phyloP scores from a whole-genome alignment of 2,888 invertebrate genomes.

The Leucophenga maculata region DNA sequence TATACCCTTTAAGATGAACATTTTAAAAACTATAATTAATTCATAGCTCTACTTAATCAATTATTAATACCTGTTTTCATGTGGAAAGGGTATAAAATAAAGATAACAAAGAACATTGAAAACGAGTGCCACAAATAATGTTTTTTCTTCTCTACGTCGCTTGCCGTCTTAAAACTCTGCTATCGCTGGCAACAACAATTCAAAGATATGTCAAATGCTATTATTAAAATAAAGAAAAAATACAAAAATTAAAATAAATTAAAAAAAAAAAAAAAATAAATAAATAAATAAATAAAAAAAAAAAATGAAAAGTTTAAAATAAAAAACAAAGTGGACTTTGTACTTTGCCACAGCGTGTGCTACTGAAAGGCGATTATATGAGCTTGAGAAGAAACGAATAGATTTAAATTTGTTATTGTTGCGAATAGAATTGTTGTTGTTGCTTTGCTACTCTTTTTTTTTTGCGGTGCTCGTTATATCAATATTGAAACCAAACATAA shows the following conservation, averaged over 20 bases:
- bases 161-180: no score
- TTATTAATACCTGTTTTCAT: not conserved
- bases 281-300: conserved; percentile 30
- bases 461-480: not conserved
- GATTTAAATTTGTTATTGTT: not conserved
- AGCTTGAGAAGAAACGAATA: not conserved
- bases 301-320: conserved; percentile 21
- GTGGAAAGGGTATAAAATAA: conserved; percentile 29
- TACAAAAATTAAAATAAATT: not conserved
- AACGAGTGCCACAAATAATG: not conserved
- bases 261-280: not conserved
- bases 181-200: not conserved
- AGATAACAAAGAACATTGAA: conserved; percentile 14
- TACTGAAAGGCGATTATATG: conserved; percentile 2
- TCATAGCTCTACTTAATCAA: conserved; percentile 13
- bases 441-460: not conserved
- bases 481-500: not conserved
- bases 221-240: not conserved
- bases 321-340: conserved; percentile 51
- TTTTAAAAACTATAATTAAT: conserved; percentile 34
- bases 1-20: no score
- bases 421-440: not conserved
- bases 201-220: not conserved
- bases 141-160: no score
- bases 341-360: conserved; percentile 27